These are phyloP conservation scores for Chondrosia reniformis DNA, from an alignment of 37 sponge, comb jelly and placozoan genomes.

Conservation along the genomic window DNA sequence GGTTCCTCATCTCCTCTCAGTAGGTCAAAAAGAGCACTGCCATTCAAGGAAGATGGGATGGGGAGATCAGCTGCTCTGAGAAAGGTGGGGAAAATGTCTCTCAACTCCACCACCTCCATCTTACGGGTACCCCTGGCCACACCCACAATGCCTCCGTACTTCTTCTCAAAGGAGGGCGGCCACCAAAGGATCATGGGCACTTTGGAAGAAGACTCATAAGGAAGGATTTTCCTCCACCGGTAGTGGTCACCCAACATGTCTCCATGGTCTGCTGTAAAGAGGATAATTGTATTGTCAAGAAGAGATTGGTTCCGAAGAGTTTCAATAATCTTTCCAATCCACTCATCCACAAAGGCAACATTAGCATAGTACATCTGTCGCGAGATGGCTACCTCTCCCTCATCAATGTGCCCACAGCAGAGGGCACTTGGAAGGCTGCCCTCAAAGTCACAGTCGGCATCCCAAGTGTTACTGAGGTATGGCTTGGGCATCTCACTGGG, in stretches of 20 bases:
- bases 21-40: constrained; percentile 27
- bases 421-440: constrained; percentile 29
- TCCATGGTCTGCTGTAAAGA: constrained; percentile 76
- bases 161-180: constrained; percentile 38
- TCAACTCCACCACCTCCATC: constrained; percentile 40
- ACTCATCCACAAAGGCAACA: constrained; percentile 68
- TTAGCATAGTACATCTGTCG: constrained; percentile 63
- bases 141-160: constrained; percentile 28
- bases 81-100: constrained; percentile 71
- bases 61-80: constrained; percentile 32
- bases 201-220: constrained; percentile 54
- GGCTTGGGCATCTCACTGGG: constrained; percentile 40
- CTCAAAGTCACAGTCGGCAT: constrained; percentile 5
- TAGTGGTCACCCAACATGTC: constrained; percentile 81
- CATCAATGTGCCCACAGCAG: constrained; percentile 62
- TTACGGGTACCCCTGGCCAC: constrained; percentile 21
- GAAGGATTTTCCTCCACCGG: constrained; percentile 55
- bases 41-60: constrained; percentile 38
- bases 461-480: constrained; percentile 37
- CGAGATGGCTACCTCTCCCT: constrained; percentile 21
- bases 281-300: constrained; percentile 39
- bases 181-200: constrained; percentile 59
- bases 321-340: constrained; percentile 57
- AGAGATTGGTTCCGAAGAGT: constrained; percentile 24
- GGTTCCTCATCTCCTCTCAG: background rate